phyloP scores from a whole-genome alignment of 2,888 invertebrate genomes.

The Eristalis pertinax region DNA sequence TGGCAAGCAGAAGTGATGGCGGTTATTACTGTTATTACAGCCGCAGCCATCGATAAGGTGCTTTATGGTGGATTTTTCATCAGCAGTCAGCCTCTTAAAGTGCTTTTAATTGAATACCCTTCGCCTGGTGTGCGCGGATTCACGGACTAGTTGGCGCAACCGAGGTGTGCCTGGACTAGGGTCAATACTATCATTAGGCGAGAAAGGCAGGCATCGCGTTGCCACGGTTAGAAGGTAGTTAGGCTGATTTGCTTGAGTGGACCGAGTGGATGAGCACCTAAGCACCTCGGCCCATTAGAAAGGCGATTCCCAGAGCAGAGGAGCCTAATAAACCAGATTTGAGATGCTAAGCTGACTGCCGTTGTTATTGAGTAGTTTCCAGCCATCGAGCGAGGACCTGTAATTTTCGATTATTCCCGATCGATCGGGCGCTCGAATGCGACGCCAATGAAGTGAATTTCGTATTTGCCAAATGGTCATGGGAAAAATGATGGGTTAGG shows the following conservation, averaged over 20 bases:
- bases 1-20: constrained; percentile 69
- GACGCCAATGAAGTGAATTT: neutral
- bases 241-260: constrained; percentile 6
- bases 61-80: constrained; percentile 70
- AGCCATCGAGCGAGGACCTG: constrained; percentile 7
- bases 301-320: constrained; percentile 50
- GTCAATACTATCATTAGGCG: constrained; percentile 71
- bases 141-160: constrained; percentile 22
- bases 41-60: constrained; percentile 67
- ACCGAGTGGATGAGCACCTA: constrained; percentile 23
- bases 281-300: constrained; percentile 50
- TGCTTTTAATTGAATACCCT: constrained; percentile 71
- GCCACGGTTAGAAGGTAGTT: constrained; percentile 28
- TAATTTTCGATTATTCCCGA: constrained; percentile 45
- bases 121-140: neutral
- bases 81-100: constrained; percentile 65
- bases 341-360: constrained; percentile 41
- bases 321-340: constrained; percentile 60
- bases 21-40: constrained; percentile 72
- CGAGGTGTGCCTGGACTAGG: constrained; percentile 66
- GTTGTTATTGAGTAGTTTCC: constrained; percentile 27
- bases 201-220: constrained; percentile 49
- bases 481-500: neutral
- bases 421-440: neutral
- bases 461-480: neutral